These are phyloP conservation scores for Drosophila lini DNA, from an alignment of 1,140 invertebrate species.

Conservation along the genomic window DNA sequence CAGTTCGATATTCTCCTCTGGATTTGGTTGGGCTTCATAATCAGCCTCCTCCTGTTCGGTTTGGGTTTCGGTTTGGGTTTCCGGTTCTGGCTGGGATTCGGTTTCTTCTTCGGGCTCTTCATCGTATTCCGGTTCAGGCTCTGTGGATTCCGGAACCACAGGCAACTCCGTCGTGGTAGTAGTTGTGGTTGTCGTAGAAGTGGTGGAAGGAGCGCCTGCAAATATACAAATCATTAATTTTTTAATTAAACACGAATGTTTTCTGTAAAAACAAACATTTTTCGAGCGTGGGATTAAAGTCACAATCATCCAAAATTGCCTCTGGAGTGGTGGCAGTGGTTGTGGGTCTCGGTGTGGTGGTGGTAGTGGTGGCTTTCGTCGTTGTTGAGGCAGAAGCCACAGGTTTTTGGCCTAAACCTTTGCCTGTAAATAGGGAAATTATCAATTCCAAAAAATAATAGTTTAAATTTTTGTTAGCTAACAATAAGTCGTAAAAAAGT, in stretches of 20 bases:
- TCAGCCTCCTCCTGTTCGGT: neutral
- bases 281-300: constrained; percentile 48
- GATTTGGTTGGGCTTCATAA: neutral
- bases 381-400: neutral
- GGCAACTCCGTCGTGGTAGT: constrained; percentile 35
- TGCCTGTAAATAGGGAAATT: neutral
- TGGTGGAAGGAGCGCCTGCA: constrained; percentile 22
- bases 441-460: too few species aligned
- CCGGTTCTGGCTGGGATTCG: too few species aligned
- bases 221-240: neutral
- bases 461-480: neutral
- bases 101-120: neutral
- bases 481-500: too few species aligned
- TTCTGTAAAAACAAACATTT: constrained; percentile 37
- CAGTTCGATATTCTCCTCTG: neutral
- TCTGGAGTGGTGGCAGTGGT: constrained; percentile 19
- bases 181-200: constrained; percentile 1
- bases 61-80: too few species aligned
- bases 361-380: neutral
- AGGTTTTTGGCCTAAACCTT: neutral
- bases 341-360: neutral
- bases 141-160: neutral
- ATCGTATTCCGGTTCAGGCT: neutral
- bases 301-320: constrained; percentile 28
- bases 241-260: too few species aligned